phyloP scores from a whole-genome alignment of 2,888 invertebrate genomes.

The Plebejus melissa region DNA sequence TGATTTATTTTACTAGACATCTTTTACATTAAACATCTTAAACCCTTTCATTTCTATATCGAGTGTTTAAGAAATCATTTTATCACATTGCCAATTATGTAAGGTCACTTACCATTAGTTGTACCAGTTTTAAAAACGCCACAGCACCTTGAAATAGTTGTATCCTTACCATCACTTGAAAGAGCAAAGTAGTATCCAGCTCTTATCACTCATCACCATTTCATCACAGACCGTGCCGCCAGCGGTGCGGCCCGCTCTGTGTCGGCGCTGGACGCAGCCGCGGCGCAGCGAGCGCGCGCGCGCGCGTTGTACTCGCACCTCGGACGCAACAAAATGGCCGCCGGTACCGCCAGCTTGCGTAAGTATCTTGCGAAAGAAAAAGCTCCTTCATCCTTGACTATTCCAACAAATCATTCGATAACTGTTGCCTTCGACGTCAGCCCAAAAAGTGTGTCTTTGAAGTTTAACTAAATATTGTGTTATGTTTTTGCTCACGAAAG shows the following conservation, averaged over 20 bases:
- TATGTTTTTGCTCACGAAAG: slow-evolving; percentile 54
- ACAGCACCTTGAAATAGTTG: neutral
- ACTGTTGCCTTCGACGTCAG: no score
- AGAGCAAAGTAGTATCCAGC: slow-evolving; percentile 10
- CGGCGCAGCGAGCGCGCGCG: slow-evolving; percentile 91
- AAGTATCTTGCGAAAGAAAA: slow-evolving; percentile 63
- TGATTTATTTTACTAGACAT: neutral
- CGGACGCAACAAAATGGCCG: slow-evolving; percentile 84
- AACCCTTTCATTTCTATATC: no score
- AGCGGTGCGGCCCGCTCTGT: slow-evolving; percentile 83
- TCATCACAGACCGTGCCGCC: slow-evolving; percentile 33
- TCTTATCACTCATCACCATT: slow-evolving; percentile 20
- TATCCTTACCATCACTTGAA: neutral
- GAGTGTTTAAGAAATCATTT: no score
- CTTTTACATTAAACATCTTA: no score
- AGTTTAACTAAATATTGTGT: slow-evolving; percentile 13
- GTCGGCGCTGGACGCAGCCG: slow-evolving; percentile 95
- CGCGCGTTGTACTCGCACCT: slow-evolving; percentile 90
- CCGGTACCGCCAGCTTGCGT: slow-evolving; percentile 79
- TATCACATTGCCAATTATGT: neutral
- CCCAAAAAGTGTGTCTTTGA: neutral
- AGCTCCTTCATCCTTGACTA: no score
- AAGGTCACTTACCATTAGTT: neutral
- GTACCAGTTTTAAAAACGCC: neutral
- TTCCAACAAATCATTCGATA: no score